Evolutionary conservation across 2,113 vertebrate species (phyloP), one percentile per base, ranked within the genome.

Genomic region (Struthio camelus): DNA sequence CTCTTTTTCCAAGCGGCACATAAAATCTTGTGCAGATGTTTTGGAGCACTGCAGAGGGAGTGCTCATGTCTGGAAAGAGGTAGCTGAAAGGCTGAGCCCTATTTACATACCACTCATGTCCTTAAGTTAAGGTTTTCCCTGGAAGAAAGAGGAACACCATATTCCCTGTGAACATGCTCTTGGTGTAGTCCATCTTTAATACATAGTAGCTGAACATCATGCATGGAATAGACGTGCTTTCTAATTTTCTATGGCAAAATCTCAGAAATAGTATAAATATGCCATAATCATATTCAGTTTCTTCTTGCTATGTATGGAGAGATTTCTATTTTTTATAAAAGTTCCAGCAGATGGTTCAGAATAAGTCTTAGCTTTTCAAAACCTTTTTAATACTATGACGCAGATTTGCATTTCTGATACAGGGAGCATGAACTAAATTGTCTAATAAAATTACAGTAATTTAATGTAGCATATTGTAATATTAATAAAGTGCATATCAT

Each of bases 371-470:
- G 2, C 25, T 94, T 94, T 85, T 80, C 36, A 90, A 93, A 80
- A 59, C 44, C 23, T 78, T 95, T 80, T 89, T 44, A 92, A 72
- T 54, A 44, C 56, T 80, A 32, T 50, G 62, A 94, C 54, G 48
- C 80, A 23, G 28, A 76, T 46, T 77, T 56, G 62, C 3, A 10
- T 72, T 95, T 81, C 44, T 78, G 27, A 79, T 30, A 81, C 34
- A 51, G 36, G 42, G 38, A 83, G 23, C 25, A 76, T 34, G 51
- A 91, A 92, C 62, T 90, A 23, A 93, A 93, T 70, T 87, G 22
- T 25, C 28, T 92, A 95, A 94, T 69, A 95, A 91, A 96, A 92
- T 93, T 64, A 84, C 8, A 94, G 46, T 38, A 77, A 97, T 94
- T 91, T 67, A 90, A 84, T 94, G 77, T 38, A 82, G 62, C 67